phyloP scores from a whole-genome alignment of 2,797 vertebrate genomes.

The Dryobates pubescens region DNA sequence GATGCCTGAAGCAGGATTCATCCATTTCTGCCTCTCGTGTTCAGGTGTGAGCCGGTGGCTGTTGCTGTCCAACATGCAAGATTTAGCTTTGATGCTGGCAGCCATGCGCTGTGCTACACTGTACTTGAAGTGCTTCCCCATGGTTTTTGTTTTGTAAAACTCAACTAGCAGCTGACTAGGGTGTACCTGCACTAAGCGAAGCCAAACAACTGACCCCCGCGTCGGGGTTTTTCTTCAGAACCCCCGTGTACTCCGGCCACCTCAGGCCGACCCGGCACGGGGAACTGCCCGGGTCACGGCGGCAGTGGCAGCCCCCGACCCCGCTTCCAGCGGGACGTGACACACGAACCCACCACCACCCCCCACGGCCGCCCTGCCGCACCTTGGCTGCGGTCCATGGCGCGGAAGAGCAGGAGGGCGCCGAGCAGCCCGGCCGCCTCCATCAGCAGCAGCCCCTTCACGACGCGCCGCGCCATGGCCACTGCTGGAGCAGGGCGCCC shows the following conservation, averaged over 20 bases:
- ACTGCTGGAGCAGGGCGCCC: not conserved
- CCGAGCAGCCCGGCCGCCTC: constrained; percentile 30
- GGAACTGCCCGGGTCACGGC: not conserved
- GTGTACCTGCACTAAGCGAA: rapidly evolving
- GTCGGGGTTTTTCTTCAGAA: too few species aligned
- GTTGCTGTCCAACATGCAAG: rapidly evolving
- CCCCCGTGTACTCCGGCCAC: not conserved
- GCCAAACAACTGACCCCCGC: too few species aligned
- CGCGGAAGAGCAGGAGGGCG: constrained; percentile 36
- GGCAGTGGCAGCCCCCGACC: not conserved
- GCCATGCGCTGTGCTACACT: rapidly evolving
- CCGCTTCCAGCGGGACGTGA: not conserved
- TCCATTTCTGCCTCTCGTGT: not conserved
- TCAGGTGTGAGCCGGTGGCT: rapidly evolving
- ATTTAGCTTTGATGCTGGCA: rapidly evolving
- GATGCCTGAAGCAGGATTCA: rapidly evolving
- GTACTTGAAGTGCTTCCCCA: rapidly evolving
- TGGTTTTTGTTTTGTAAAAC: not conserved
- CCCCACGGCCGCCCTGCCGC: not conserved
- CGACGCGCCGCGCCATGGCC: not conserved
- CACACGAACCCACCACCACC: too few species aligned
- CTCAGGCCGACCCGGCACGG: not conserved
- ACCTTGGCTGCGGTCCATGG: constrained; percentile 55
- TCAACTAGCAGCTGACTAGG: rapidly evolving
- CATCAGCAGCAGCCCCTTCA: not conserved